Conservation (phyloP, 1,140 invertebrate species). For the Hirudo medicinalis region DNA sequence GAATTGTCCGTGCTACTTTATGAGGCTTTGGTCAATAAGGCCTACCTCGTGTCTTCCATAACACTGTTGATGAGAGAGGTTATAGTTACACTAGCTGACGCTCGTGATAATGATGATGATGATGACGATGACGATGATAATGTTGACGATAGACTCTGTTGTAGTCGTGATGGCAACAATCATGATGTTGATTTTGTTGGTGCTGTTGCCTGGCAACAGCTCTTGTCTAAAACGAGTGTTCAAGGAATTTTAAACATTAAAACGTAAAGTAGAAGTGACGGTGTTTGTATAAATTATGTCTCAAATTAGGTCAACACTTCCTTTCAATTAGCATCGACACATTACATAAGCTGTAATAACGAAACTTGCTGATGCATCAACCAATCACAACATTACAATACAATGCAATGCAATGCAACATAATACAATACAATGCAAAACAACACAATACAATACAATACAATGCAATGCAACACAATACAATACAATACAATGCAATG, state of each 20-base stretch:
- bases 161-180: neutral
- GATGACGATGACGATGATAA: slow-evolving; percentile 1
- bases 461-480: too few relatives aligned
- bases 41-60: too few relatives aligned
- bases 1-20: neutral
- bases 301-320: too few relatives aligned
- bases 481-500: too few relatives aligned
- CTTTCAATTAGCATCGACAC: too few relatives aligned
- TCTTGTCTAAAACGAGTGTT: neutral
- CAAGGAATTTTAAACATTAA: neutral
- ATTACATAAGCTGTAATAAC: too few relatives aligned
- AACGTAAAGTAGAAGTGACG: neutral
- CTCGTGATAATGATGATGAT: neutral
- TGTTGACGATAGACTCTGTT: neutral
- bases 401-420: too few relatives aligned
- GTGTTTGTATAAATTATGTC: neutral
- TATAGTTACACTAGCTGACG: neutral
- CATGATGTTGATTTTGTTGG: slow-evolving; percentile 3
- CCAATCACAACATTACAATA: too few relatives aligned
- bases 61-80: too few relatives aligned
- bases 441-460: too few relatives aligned
- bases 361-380: too few relatives aligned
- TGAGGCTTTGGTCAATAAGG: slow-evolving; percentile 1
- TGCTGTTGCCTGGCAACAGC: neutral
- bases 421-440: too few relatives aligned